Base-by-base conservation (phyloP, 2,113 vertebrate genomes). In the Thinocorus orbignyianus region DNA sequence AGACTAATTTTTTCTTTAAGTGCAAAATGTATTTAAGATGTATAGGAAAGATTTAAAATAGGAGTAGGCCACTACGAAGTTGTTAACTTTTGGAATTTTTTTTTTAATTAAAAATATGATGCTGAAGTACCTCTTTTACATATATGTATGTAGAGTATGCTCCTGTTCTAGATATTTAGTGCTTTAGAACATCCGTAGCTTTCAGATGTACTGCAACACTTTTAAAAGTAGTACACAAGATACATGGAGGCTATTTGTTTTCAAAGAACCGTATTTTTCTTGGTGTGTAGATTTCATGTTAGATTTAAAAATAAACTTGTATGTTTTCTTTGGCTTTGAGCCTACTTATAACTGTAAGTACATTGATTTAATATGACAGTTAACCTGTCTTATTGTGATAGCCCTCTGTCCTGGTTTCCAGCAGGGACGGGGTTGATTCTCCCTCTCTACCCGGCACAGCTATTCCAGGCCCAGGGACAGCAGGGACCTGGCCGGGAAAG, bases 301-400 rank as follows among this genome's bases (percentile, higher is more conserved):
- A 42, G 44, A 39, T 78, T 90, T 91, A 42, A 92, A 92, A 92
- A 57, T 46, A 86, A 65, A 26, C 26, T n/a, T 64, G 8, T 68
- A 17, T 92, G 25, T 76, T 92, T 88, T 73, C 60, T 74, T 94
- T 89, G 83, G 80, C 90, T 78, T 79, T 86, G 35, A 95, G 69
- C 72, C 77, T 49, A 17, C 52, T 90, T 88, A 1, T 6, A 86
- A 60, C 41, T 83, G 42, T 70, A 76, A 61, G 31, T 79, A 35
- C 58, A 17, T 64, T 97, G 83, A 96, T 95, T 70, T 86, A 86
- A 44, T 93, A 41, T 83, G 92, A 90, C 82, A 96, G 86, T 42
- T 85, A 81, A 90, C 92, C 88, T 94, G 68, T 81, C 85, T 93
- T 93, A 9, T 84, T 0, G 0, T 79, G 60, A 57, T 86, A 60